Base-by-base conservation (phyloP, 1,140 invertebrate genomes). In the Temnothorax curvispinosus region DNA sequence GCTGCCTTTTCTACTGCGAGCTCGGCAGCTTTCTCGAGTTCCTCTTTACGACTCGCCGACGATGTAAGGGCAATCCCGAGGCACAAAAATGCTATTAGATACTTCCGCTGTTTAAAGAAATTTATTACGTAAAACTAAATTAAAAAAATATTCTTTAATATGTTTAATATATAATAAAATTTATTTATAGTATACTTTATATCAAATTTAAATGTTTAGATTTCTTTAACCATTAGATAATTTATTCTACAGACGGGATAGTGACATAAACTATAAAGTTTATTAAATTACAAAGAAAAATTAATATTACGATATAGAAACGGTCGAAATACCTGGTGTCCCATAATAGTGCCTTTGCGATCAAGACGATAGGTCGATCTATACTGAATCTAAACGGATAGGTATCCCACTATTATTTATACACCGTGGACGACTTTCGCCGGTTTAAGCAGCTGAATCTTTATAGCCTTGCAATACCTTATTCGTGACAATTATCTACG, bases 1-100 rank as follows among this genome's bases (percentile, higher is more conserved):
- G 94, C 95, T 18, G 94, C 93, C 35, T 92, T 92, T 65, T 95
- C 95, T 8, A 95, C 94, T 4, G 94, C 94, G 0, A 95, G 85
- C 65, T 95, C 94, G 0, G 94, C 95, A 3, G 94, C 94, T 32
- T 92, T 92, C 72, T 95, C 95, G 6, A 95, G 87, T 8, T 95
- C 94, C 85, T 94, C 93, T 64, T 89, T 93, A 0, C 76, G 72
- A 64, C 72, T 93, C 8, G 92, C 92, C 8, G 85, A 86, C 52
- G 89, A 87, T 11, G 76, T 85, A n/a, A 91, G 38, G 0, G 82
- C 38, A 18, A 92, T 54, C 7, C 81, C 89, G 27, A 94, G 69
- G 32, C 87, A 92, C 13, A 92, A 54, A 69, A 93, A 89, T 65
- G 75, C 85, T 41, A 89, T 80, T 21, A 88, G 27, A 15, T 67